Base-by-base conservation (phyloP, 2,113 vertebrate genomes). In the Acanthochromis polyacanthus region DNA sequence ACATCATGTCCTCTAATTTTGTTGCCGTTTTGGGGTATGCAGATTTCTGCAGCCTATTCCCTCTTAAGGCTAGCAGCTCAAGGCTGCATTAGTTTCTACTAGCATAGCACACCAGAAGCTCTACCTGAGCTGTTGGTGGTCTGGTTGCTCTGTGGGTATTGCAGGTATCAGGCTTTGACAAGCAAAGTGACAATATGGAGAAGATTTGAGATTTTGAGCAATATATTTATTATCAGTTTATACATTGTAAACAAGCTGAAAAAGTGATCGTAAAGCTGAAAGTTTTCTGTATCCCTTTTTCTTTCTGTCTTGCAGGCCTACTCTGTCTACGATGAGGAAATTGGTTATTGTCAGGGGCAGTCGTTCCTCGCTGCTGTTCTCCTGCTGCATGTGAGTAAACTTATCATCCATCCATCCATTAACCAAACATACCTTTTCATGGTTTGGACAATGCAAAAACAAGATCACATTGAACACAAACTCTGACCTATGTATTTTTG, bases 311-410 rank as follows among this genome's bases (percentile, higher is more conserved):
- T 40, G 17, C 81, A 99, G 98, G 97, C 98, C 7, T 99, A 99
- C 79, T 99, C 98, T n/a, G 97, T 99, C 40, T 98, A 97, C 19
- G 98, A 99, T 73, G 96, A 98, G 82, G 98, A 99, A 87, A 99
- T 99, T n/a, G 98, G 98, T 23, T 99, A 99, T 72, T 99, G 98
- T 90, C 98, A 98, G 90, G 98, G 98, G 60, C 98, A 99, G 91
- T 99, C 98, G 4, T 99, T 99, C 86, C 96, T 99, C 20, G 98
- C 97, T 71, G 98, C 98, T 46, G 98, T 99, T 58, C 93, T 99
- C 46, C 95, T 99, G 3, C 94, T 99, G 51, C 98, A 99, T 78
- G 98, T 99, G 86, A 98, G 98, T 99, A 89, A 81, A 48, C 22
- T 4, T n/a, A 0, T 19, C 20, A 20, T 36, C n/a, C 8, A 14